Percentiles rank a stretch among this genome's conserved stretches.
These are phyloP conservation scores for Nomada hirtipes DNA, from an alignment of 2,888 invertebrate species.

Conservation along the genomic window DNA sequence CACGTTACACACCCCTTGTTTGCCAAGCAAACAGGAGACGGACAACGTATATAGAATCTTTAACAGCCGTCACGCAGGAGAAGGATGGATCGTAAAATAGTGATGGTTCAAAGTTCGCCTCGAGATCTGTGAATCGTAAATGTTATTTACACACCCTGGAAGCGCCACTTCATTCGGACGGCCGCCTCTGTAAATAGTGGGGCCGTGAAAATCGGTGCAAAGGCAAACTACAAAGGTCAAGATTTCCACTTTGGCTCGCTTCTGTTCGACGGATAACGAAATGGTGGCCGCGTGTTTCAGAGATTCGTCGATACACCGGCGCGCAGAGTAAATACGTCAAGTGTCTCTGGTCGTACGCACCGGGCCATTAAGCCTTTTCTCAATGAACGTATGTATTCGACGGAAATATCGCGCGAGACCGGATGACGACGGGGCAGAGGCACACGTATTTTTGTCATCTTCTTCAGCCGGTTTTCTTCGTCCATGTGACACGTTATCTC, in stretches of 20 bases:
- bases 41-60: neutral
- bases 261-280: neutral
- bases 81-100: constrained; percentile 6
- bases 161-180: constrained; percentile 2
- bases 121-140: constrained; percentile 46
- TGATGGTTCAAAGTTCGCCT: constrained; percentile 19
- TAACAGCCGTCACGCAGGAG: neutral
- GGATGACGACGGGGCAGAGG: constrained; percentile 65
- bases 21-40: constrained; percentile 36
- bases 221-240: constrained; percentile 38
- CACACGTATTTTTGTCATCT: constrained; percentile 71
- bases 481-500: constrained; percentile 21
- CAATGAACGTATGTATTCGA: constrained; percentile 61
- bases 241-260: neutral
- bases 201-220: constrained; percentile 16
- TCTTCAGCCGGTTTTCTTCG: neutral
- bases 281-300: neutral
- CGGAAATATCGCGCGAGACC: constrained; percentile 64
- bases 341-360: constrained; percentile 28
- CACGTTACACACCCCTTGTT: constrained; percentile 14
- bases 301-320: neutral
- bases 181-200: constrained; percentile 11
- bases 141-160: constrained; percentile 34
- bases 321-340: constrained; percentile 12
- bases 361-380: constrained; percentile 61